These are phyloP conservation scores for Papilio polytes DNA, from an alignment of 1,140 invertebrate genomes.

Conservation along the genomic window DNA sequence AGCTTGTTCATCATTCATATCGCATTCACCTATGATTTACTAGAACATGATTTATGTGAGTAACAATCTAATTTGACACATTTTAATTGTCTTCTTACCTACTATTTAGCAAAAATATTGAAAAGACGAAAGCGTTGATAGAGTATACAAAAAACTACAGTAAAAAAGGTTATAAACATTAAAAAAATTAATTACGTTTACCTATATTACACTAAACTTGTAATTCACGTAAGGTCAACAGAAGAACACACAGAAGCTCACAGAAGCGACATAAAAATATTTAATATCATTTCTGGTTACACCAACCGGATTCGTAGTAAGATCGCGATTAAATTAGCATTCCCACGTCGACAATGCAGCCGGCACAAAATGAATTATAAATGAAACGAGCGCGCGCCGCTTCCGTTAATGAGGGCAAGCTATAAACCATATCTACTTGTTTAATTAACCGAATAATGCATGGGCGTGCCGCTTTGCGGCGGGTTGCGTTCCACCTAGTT, in stretches of 20 bases:
- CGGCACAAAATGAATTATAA: slow-evolving; percentile 55
- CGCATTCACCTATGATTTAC: neutral
- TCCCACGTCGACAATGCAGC: slow-evolving; percentile 28
- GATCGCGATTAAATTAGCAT: slow-evolving; percentile 36
- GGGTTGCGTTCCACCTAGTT: slow-evolving; percentile 19
- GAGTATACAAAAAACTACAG: too few relatives aligned
- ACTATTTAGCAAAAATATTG: too few relatives aligned
- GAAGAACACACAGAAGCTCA: too few relatives aligned
- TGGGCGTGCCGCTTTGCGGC: slow-evolving; percentile 45
- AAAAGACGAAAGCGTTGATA: too few relatives aligned
- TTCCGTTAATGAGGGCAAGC: slow-evolving; percentile 57
- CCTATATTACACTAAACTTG: too few relatives aligned
- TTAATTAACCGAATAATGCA: slow-evolving; percentile 68
- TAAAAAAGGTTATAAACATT: too few relatives aligned
- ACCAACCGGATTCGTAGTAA: slow-evolving; percentile 23
- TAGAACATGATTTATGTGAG: too few relatives aligned
- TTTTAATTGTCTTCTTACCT: too few relatives aligned
- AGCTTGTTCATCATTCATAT: neutral
- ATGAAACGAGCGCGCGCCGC: slow-evolving; percentile 53
- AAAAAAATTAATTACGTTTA: too few relatives aligned
- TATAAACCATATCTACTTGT: slow-evolving; percentile 60
- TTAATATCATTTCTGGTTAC: neutral
- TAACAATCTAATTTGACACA: too few relatives aligned
- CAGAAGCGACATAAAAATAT: neutral
- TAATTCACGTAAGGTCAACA: too few relatives aligned